A percentile compares a stretch with the other conserved stretches of the same genome.
phyloP scores from a whole-genome alignment of 2,888 invertebrate genomes.

The Leptopilina syphax region DNA sequence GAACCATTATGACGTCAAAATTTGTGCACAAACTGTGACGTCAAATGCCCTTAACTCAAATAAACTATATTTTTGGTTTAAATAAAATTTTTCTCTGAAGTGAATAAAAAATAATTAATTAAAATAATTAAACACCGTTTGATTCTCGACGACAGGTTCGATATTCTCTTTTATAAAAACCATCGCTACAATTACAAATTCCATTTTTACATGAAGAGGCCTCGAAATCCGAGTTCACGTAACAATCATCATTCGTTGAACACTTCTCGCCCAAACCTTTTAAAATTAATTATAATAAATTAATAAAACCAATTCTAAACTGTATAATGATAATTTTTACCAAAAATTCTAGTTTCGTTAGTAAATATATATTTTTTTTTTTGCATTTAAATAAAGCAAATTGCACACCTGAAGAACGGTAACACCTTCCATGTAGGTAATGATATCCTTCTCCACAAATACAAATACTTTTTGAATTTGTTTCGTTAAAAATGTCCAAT shows the following conservation, averaged over 20 bases:
- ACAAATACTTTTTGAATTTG: slow-evolving; percentile 53
- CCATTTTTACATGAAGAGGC: slow-evolving; percentile 61
- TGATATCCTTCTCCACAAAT: slow-evolving; percentile 63
- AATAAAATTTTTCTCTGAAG: too few relatives aligned
- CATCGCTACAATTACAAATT: slow-evolving; percentile 64
- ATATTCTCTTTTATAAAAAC: slow-evolving; percentile 71
- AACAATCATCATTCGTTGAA: slow-evolving; percentile 64
- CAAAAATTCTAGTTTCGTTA: too few relatives aligned
- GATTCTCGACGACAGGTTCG: slow-evolving; percentile 66
- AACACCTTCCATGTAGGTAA: slow-evolving; percentile 66
- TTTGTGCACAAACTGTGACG: too few relatives aligned
- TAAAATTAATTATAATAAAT: slow-evolving; percentile 14
- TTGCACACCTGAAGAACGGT: slow-evolving; percentile 60
- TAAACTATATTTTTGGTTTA: too few relatives aligned
- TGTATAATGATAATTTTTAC: not conserved
- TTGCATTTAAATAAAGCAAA: not conserved
- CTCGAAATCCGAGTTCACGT: slow-evolving; percentile 63
- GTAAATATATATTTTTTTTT: too few relatives aligned
- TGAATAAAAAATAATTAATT: not conserved
- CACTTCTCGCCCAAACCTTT: slow-evolving; percentile 65
- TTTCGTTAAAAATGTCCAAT: not conserved
- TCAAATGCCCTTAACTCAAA: too few relatives aligned
- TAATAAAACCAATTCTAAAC: not conserved
- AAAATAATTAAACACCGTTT: not conserved
- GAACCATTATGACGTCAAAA: too few relatives aligned